Evolutionary conservation across 2,113 vertebrate genomes (phyloP).

Genomic region (Fukomys damarensis): DNA sequence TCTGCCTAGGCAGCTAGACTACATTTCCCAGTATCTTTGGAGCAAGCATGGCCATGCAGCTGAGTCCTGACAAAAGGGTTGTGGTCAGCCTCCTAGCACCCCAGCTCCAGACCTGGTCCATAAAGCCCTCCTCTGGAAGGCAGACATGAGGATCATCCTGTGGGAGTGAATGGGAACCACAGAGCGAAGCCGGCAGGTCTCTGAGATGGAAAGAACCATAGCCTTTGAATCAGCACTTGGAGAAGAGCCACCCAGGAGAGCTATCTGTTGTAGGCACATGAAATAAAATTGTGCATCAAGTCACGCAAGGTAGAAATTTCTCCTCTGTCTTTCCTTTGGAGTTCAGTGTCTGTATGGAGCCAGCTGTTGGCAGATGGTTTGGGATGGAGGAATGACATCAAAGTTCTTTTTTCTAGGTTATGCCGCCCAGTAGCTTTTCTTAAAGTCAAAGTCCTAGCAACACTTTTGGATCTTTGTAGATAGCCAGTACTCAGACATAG

Average conservation of each 20-base stretch:
- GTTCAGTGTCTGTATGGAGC: neutral
- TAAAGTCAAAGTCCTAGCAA: neutral
- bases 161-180: neutral
- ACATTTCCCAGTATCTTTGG: neutral
- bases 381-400: neutral
- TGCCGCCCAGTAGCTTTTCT: neutral
- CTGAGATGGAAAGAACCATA: neutral
- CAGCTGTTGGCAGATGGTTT: neutral
- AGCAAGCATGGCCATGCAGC: neutral
- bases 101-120: neutral
- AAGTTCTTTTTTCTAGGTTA: neutral
- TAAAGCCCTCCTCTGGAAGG: neutral
- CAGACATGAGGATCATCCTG: neutral
- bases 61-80: neutral
- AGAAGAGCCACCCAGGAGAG: neutral
- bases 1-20: neutral
- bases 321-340: neutral
- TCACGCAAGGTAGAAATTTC: neutral
- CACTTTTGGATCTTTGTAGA: neutral
- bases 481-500: neutral
- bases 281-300: neutral
- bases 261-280: neutral
- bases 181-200: neutral
- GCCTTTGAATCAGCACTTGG: rapidly evolving
- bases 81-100: neutral